Conservation (phyloP, 1,140 invertebrate species). For the Heliothis subflexa region DNA sequence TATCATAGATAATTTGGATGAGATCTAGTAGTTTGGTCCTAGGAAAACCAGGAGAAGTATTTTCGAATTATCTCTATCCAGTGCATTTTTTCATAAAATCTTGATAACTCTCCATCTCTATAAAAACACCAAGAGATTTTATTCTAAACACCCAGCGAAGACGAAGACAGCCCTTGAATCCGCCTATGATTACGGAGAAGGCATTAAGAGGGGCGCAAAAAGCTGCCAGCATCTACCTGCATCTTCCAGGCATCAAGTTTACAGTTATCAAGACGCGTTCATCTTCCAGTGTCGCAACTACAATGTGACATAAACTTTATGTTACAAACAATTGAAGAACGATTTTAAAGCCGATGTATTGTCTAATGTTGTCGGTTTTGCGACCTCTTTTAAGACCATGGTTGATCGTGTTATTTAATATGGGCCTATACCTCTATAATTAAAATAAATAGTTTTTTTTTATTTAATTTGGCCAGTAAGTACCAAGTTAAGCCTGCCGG, state of each 20-base stretch:
- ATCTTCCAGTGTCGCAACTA: constrained; percentile 17
- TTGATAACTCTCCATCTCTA: too few relatives aligned
- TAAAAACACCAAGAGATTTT: background rate
- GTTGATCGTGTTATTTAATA: background rate
- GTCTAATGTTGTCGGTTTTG: too few relatives aligned
- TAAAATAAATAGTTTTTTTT: too few relatives aligned
- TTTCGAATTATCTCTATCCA: too few relatives aligned
- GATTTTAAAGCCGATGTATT: too few relatives aligned
- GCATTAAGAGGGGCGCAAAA: constrained; percentile 30
- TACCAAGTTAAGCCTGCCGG: too few relatives aligned
- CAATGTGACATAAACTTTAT: constrained; percentile 1
- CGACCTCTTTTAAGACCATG: background rate
- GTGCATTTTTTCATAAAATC: too few relatives aligned
- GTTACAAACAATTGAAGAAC: constrained; percentile 4
- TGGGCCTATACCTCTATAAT: too few relatives aligned
- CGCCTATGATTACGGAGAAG: constrained; percentile 14
- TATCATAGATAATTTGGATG: too few relatives aligned
- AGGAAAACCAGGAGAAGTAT: too few relatives aligned
- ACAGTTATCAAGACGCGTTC: constrained; percentile 45
- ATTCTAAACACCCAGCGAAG: background rate
- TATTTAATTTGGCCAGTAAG: too few relatives aligned
- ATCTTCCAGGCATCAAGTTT: constrained; percentile 24
- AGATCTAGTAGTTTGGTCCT: too few relatives aligned
- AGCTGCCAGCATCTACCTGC: constrained; percentile 26
- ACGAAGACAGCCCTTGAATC: background rate